Evolutionary conservation across 1,140 invertebrate genomes (phyloP), one percentile per base, ranked within the genome.

Genomic region (Proales similis): DNA sequence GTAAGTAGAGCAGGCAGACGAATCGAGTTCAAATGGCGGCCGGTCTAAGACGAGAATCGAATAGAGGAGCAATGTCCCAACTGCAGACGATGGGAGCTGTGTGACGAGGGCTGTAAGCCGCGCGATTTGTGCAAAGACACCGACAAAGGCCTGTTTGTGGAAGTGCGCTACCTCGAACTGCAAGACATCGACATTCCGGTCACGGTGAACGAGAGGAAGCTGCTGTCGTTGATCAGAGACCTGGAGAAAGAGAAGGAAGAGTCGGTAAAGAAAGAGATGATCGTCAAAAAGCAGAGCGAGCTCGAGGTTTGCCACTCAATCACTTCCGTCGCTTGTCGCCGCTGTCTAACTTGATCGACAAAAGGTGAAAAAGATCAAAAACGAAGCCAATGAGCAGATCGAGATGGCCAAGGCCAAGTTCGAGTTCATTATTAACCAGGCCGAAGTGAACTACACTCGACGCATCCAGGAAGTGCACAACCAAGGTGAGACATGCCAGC

Each of bases 141-240:
- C 14, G 66, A 71, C 12, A 68, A 70, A 22, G 71, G 71, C 0
- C 51, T 71, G n/a, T 70, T 66, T 65, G 69, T 67, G 1, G 67
- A 71, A 61, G 70, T 73, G 9, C 66, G 67, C 26, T 71, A 68
- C 48, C 69, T 72, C 48, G 68, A 72, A 48, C 45, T 73, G 24
- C 67, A 67, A 11, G 27, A 65, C 3, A 65, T 73, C 1, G 48
- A 53, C 5, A 72, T 73, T 12, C 68, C 70, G 0, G 12, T 26
- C 26, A 64, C 67, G 36, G 68, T 73, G 0, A 65, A 69, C 17
- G 68, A 70, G 38, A 39, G 68, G n/a, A 69, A 65, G 48, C 64
- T 73, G 19, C 64, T 65, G 17, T 65, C 68, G 4, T 47, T 73
- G 20, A 64, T 68, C 6, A 47, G 71, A 12, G 42, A 66, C 33